Evolutionary conservation across 1,140 invertebrate genomes (phyloP), one percentile per base, ranked within the genome.

Genomic region (Drusus annulatus): DNA sequence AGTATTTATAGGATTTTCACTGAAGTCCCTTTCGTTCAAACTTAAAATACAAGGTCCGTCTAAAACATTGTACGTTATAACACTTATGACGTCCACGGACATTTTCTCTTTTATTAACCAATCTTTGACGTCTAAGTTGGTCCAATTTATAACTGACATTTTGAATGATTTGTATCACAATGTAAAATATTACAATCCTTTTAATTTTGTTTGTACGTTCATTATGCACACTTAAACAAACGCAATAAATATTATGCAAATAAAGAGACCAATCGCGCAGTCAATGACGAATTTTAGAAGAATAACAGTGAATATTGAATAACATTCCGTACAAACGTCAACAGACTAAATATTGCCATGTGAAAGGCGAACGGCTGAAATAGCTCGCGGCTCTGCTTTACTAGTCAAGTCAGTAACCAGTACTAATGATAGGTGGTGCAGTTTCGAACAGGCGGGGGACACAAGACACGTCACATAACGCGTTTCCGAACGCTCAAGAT

Each of bases 61-160:
- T 19, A 90, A 88, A 80, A 88, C 87, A 78, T 89, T 81, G 85
- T 84, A 86, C 81, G 86, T 88, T 71, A 89, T 87, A 80, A 88
- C 87, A 84, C 85, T 84, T 80, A 89, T 76, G 54, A 80, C 60
- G 36, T 58, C 23, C 15, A 25, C 85, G 52, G 88, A 88, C 81
- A 90, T 86, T 84, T 88, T 88, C 73, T 90, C 88, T 87, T 87
- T 89, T 84, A 86, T 85, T 87, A 90, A 87, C 85, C 87, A 88
- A 83, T 89, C 88, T 83, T 87, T 82, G 73, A 89, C 87, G 85
- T 90, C 89, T 89, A 89, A 87, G 86, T 87, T 87, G 82, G 85
- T 87, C 88, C 88, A 89, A 77, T 89, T 88, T 76, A 88, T 85
- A 62, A 89, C 87, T 50, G 73, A 80, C 73, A 79, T 79, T 65